Evolutionary conservation across 1,140 invertebrate species (phyloP).

Genomic region (Lepidurus packardi): DNA sequence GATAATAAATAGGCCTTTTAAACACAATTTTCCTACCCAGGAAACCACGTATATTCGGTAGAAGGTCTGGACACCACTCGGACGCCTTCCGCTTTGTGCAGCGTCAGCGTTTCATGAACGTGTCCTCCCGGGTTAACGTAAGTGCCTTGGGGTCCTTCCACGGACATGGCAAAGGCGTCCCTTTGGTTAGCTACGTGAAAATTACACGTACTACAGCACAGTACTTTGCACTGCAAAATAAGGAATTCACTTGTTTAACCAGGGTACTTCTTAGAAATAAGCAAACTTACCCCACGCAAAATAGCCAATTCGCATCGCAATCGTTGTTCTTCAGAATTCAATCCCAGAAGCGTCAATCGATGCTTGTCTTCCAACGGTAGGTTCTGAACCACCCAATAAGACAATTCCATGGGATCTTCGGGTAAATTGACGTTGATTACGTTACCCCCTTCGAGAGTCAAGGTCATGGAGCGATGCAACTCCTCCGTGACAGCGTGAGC

Average conservation of each 20-base stretch:
- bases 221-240: slow-evolving; percentile 51
- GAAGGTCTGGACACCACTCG: slow-evolving; percentile 54
- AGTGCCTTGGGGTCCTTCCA: slow-evolving; percentile 69
- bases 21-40: slow-evolving; percentile 55
- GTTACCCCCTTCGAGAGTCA: slow-evolving; percentile 38
- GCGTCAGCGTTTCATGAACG: slow-evolving; percentile 74
- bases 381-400: slow-evolving; percentile 72
- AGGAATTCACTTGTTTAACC: too few relatives aligned
- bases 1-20: slow-evolving; percentile 24
- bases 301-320: slow-evolving; percentile 59
- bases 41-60: slow-evolving; percentile 75
- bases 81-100: slow-evolving; percentile 55
- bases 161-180: slow-evolving; percentile 74
- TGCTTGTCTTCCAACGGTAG: slow-evolving; percentile 58
- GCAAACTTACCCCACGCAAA: slow-evolving; percentile 52
- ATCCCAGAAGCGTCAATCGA: slow-evolving; percentile 54
- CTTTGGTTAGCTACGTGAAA: slow-evolving; percentile 56
- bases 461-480: slow-evolving; percentile 38
- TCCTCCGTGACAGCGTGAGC: slow-evolving; percentile 47
- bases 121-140: slow-evolving; percentile 74
- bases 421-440: slow-evolving; percentile 47
- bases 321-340: slow-evolving; percentile 60
- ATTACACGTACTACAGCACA: slow-evolving; percentile 61
- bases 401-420: slow-evolving; percentile 59
- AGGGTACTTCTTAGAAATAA: not conserved